Conservation (phyloP, 2,797 vertebrate genomes). For the Molossus alvarezi region DNA sequence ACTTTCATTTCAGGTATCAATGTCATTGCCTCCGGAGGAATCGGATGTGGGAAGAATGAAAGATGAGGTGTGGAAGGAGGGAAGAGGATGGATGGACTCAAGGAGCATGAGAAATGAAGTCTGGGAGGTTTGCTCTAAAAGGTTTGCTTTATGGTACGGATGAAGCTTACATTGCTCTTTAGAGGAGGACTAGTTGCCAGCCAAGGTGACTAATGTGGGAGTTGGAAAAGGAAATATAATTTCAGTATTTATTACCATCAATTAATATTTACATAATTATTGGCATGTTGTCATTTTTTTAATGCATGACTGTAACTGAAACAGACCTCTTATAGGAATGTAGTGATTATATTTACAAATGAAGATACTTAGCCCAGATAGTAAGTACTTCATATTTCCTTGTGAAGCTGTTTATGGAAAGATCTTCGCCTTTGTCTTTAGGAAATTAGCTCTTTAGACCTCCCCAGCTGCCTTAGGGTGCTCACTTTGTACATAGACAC, state of each 20-base stretch:
- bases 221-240: conserved; percentile 69
- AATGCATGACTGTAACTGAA: conserved; percentile 71
- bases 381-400: conserved; percentile 56
- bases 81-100: not conserved
- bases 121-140: conserved; percentile 51
- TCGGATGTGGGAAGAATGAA: conserved; percentile 48
- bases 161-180: conserved; percentile 60
- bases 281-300: conserved; percentile 68
- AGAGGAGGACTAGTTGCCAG: conserved; percentile 23
- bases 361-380: conserved; percentile 46
- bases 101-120: conserved; percentile 56
- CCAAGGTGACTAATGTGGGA: conserved; percentile 58
- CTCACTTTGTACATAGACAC: conserved; percentile 12
- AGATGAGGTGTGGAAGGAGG: conserved; percentile 22
- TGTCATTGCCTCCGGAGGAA: conserved; percentile 27
- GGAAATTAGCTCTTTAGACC: conserved; percentile 30
- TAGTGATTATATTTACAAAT: conserved; percentile 72
- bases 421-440: conserved; percentile 41
- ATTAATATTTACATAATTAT: conserved; percentile 77
- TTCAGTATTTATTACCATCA: conserved; percentile 72
- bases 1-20: conserved; percentile 45
- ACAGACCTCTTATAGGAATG: conserved; percentile 55
- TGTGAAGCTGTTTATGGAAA: conserved; percentile 52
- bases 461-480: not conserved
- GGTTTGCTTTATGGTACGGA: conserved; percentile 19